Conservation (phyloP, 2,113 vertebrate species). For the Centropristis striata region DNA sequence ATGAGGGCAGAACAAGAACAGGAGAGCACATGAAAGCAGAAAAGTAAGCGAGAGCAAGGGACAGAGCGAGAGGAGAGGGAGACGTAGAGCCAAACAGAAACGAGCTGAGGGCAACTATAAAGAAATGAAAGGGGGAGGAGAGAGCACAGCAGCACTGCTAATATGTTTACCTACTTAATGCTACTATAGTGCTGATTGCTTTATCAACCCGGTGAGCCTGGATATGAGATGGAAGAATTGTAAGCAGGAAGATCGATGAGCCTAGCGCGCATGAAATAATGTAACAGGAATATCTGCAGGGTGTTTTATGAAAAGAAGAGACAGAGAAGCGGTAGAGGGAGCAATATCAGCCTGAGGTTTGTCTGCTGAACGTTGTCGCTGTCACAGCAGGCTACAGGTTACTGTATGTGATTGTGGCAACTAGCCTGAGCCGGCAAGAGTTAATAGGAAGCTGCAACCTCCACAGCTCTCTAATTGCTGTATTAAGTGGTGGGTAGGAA, state of each 20-base stretch:
- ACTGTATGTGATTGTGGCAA: slow-evolving; percentile 54
- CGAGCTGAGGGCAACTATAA: slow-evolving; percentile 50
- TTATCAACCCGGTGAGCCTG: slow-evolving; percentile 64
- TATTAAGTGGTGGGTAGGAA: slow-evolving; percentile 75
- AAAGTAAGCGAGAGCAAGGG: slow-evolving; percentile 47
- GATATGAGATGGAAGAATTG: slow-evolving; percentile 46
- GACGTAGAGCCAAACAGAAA: slow-evolving; percentile 34
- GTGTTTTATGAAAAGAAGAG: slow-evolving; percentile 44
- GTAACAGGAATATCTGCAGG: slow-evolving; percentile 38
- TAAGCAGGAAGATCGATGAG: slow-evolving; percentile 64
- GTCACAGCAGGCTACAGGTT: slow-evolving; percentile 60
- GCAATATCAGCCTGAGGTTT: slow-evolving; percentile 10
- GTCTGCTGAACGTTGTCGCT: slow-evolving; percentile 44
- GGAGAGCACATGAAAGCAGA: slow-evolving; percentile 55
- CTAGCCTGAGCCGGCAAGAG: slow-evolving; percentile 53
- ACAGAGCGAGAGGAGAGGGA: slow-evolving; percentile 25
- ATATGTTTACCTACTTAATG: slow-evolving; percentile 74
- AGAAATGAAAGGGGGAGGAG: slow-evolving; percentile 33
- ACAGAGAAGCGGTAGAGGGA: slow-evolving; percentile 13
- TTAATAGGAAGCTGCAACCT: slow-evolving; percentile 69
- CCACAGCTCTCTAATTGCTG: slow-evolving; percentile 74
- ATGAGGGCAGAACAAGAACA: slow-evolving; percentile 55
- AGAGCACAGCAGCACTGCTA: slow-evolving; percentile 36
- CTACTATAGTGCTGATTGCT: slow-evolving; percentile 68
- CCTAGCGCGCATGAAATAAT: slow-evolving; percentile 43